Evolutionary conservation across 2,113 vertebrate species (phyloP).

Genomic region (Cyphomyrus plagiostoma): DNA sequence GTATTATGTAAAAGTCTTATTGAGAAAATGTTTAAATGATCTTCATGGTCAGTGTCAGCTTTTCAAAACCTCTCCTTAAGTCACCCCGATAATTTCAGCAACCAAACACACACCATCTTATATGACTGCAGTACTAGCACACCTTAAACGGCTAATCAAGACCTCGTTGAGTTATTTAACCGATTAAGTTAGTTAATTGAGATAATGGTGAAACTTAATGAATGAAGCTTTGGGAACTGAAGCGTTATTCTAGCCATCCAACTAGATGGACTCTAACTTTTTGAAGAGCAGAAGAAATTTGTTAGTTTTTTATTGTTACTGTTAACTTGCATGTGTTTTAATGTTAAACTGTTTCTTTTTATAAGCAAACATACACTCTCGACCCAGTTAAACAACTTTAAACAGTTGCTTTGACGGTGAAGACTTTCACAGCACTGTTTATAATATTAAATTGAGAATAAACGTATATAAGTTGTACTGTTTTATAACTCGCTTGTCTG

Average conservation of each 20-base stretch:
- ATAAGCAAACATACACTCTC: not conserved
- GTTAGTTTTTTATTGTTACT: not conserved
- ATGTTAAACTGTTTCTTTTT: not conserved
- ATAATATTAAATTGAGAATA: not conserved
- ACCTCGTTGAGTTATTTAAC: not conserved
- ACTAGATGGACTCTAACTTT: not conserved
- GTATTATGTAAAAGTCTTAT: not conserved
- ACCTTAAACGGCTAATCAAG: not conserved
- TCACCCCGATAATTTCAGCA: not conserved
- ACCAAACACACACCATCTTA: not conserved
- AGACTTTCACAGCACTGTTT: not conserved
- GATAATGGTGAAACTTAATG: not conserved
- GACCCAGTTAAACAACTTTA: not conserved
- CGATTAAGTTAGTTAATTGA: not conserved
- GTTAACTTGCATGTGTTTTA: not conserved
- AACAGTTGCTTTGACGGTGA: not conserved
- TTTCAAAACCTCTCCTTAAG: not conserved
- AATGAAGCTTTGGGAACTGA: not conserved
- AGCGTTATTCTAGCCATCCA: not conserved
- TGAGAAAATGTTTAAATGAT: not conserved
- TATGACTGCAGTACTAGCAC: not conserved
- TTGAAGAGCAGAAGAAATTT: not conserved
- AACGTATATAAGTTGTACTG: not conserved
- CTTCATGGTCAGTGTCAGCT: not conserved
- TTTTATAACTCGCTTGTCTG: not conserved